Percentiles rank a stretch among this genome's conserved stretches.
Evolutionary conservation across 2,113 vertebrate genomes (phyloP).

Genomic region (Hipposideros armiger): DNA sequence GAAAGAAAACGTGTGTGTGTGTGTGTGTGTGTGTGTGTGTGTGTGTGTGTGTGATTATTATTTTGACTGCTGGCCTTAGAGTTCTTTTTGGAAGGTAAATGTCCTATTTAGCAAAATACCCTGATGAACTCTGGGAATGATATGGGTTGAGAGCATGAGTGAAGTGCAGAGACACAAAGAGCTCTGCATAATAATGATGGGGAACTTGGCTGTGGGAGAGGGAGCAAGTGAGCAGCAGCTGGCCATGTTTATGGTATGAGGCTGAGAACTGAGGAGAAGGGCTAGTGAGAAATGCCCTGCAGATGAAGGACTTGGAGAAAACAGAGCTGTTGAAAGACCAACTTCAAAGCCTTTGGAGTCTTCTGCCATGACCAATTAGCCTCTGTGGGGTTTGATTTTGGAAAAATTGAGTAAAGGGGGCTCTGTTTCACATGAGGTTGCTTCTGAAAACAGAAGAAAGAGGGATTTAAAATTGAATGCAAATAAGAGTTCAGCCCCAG

Average conservation of each 20-base stretch:
- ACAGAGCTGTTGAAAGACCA: background rate
- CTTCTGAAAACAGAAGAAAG: background rate
- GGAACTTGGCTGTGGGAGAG: too few relatives aligned
- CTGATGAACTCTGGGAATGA: background rate
- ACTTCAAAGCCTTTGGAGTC: background rate
- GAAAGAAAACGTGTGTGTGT: background rate
- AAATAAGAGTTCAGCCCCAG: background rate
- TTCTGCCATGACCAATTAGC: background rate
- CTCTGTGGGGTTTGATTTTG: background rate
- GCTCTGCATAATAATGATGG: background rate
- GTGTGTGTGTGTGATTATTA: too few relatives aligned
- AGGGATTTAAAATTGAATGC: background rate
- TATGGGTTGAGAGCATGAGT: background rate
- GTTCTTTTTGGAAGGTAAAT: background rate
- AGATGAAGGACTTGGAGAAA: background rate
- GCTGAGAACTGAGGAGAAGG: background rate
- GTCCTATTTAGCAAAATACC: background rate
- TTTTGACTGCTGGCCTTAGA: background rate
- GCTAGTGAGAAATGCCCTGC: background rate
- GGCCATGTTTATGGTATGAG: background rate
- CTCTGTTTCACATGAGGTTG: background rate
- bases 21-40: rapidly evolving
- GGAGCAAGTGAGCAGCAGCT: rapidly evolving
- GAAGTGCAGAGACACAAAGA: background rate
- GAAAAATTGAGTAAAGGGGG: background rate